Evolutionary conservation across 2,888 invertebrate species (phyloP), one percentile per base, ranked within the genome.

Genomic region (Diloba caeruleocephala): DNA sequence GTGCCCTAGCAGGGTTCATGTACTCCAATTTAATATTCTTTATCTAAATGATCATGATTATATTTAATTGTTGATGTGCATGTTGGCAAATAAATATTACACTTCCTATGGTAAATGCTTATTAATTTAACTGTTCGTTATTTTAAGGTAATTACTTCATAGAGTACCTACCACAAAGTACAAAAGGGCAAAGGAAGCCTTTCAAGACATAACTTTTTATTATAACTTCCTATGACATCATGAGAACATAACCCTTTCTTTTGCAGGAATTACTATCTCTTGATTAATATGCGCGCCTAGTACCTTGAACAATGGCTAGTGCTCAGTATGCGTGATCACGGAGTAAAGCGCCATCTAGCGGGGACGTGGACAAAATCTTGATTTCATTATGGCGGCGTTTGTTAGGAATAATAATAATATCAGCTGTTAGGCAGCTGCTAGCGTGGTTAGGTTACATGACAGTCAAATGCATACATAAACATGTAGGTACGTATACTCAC

Each of bases 261-360:
- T 73, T 61, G 71, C 70, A 61, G 60, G 82, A 84, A 64, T 45
- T 39, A 64, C 74, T 72, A 83, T 87, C 85, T 71, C 84, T 65
- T 74, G 55, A 84, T 87, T 83, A 83, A 80, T 74, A 87, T 86
- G 77, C 84, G 46, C 37, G 52, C 53, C 66, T 76, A 59, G 81
- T 78, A 43, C 38, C 66, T 69, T 54, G 60, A 80, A 85, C 87
- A 87, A 87, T 87, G 78, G 71, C 50, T 41, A 19, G 23, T 64
- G 76, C 78, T 76, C 81, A 78, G 76, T 81, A 87, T 86, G 85
- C 87, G 57, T 17, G 56, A 52, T 50, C 69, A 70, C 54, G 65
- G 26, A 15, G 21, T 42, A 61, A n/a, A 74, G 53, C 74, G 79
- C 79, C 81, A 81, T 77, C 79, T 81, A 60, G 53, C 49, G 55